phyloP scores from a whole-genome alignment of 2,113 vertebrate species.

The Callorhinus ursinus region DNA sequence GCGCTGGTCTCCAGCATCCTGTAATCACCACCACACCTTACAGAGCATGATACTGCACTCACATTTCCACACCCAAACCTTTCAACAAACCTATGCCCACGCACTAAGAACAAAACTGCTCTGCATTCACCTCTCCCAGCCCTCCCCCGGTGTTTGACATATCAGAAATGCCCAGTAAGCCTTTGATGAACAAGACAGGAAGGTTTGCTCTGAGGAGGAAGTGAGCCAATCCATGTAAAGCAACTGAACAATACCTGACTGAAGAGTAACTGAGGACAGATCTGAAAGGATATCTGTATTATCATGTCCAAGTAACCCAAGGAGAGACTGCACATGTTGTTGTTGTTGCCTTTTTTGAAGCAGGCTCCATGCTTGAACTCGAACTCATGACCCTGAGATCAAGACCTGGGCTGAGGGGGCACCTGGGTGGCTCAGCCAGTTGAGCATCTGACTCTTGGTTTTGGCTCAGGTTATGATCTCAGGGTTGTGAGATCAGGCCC shows the following conservation, averaged over 20 bases:
- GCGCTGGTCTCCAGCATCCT: background rate
- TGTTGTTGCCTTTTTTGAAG: background rate
- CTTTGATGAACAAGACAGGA: constrained; percentile 3
- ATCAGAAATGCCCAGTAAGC: background rate
- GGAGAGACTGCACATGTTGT: too few relatives aligned
- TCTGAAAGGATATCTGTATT: too few relatives aligned
- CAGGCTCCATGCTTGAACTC: background rate
- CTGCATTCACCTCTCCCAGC: background rate
- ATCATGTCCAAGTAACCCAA: too few relatives aligned
- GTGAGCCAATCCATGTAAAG: background rate
- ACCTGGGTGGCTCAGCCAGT: too few relatives aligned
- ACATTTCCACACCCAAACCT: background rate
- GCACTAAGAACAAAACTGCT: background rate
- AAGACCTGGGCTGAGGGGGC: too few relatives aligned
- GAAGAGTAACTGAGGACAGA: background rate
- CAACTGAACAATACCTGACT: background rate
- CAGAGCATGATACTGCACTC: background rate
- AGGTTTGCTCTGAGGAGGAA: constrained; percentile 25
- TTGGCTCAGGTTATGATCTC: too few relatives aligned
- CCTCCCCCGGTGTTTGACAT: background rate
- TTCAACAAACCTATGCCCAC: background rate
- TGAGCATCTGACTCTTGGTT: too few relatives aligned
- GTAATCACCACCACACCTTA: background rate
- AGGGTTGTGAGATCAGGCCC: background rate
- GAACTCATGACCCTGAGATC: background rate